Evolutionary conservation across 92 coral and sea anemone genomes (phyloP).

Genomic region (Nematostella vectensis): DNA sequence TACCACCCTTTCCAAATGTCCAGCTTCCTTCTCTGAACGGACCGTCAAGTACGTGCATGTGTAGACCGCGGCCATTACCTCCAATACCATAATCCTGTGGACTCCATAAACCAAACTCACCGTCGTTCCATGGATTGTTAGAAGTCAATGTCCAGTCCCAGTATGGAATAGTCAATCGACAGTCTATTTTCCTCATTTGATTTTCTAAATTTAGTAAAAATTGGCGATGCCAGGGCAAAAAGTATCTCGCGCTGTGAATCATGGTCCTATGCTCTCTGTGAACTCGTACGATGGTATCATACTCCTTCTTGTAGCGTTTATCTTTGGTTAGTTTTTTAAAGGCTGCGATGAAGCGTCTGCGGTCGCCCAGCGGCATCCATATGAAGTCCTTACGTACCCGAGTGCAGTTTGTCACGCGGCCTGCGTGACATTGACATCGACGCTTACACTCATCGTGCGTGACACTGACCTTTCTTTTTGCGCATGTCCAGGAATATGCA

Average conservation of each 20-base stretch:
- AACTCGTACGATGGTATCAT: slow-evolving; percentile 1
- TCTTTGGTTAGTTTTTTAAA: slow-evolving; percentile 25
- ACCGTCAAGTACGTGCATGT: slow-evolving; percentile 34
- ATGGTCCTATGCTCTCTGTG: slow-evolving; percentile 6
- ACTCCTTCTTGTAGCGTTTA: slow-evolving; percentile 16
- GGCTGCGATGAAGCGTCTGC: slow-evolving; percentile 25
- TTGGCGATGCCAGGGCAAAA: slow-evolving; percentile 69
- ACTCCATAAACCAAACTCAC: slow-evolving; percentile 31
- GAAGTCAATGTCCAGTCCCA: slow-evolving; percentile 67
- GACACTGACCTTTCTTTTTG: not conserved
- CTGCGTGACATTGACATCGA: slow-evolving; percentile 26
- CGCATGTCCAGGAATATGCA: slow-evolving; percentile 3
- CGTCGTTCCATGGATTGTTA: slow-evolving; percentile 28
- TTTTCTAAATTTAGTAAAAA: slow-evolving; percentile 55
- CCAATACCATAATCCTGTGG: slow-evolving; percentile 42
- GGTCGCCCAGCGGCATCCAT: slow-evolving; percentile 26
- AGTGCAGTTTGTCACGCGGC: slow-evolving; percentile 23
- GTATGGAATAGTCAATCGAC: slow-evolving; percentile 54
- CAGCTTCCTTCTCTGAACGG: slow-evolving; percentile 36
- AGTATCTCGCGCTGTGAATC: slow-evolving; percentile 23
- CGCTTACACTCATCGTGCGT: slow-evolving; percentile 52
- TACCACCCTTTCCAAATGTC: slow-evolving; percentile 7
- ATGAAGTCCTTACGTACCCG: slow-evolving; percentile 43
- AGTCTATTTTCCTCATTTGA: slow-evolving; percentile 39
- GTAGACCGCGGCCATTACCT: slow-evolving; percentile 31